phyloP scores from a whole-genome alignment of 1,140 invertebrate genomes.

The Drosophila triauraria region DNA sequence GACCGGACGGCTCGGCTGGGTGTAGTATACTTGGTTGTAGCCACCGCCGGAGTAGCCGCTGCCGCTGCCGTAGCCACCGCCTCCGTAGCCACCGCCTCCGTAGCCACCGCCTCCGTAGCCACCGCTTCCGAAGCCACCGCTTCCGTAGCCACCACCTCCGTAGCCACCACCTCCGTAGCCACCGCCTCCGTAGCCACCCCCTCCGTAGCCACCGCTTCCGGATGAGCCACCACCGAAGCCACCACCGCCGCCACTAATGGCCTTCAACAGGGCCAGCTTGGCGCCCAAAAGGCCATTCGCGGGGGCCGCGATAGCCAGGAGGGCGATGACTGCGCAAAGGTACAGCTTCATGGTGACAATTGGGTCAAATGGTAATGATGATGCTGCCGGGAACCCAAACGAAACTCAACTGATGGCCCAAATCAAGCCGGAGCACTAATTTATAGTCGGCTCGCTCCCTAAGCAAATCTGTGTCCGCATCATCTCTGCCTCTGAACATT shows the following conservation, averaged over 20 bases:
- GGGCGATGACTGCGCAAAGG: conserved; percentile 60
- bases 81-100: conserved; percentile 30
- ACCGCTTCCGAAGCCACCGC: conserved; percentile 58
- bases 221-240: conserved; percentile 26
- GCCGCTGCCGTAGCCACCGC: conserved; percentile 52
- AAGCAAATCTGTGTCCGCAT: background rate
- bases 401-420: conserved; percentile 80
- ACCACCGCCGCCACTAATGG: conserved; percentile 50
- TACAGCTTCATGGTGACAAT: conserved; percentile 61
- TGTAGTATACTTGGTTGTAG: conserved; percentile 72
- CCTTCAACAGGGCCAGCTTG: conserved; percentile 71
- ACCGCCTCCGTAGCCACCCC: conserved; percentile 23
- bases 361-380: conserved; percentile 7
- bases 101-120: conserved; percentile 49
- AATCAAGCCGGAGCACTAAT: conserved; percentile 66
- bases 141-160: conserved; percentile 40
- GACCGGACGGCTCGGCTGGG: conserved; percentile 67
- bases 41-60: conserved; percentile 56
- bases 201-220: conserved; percentile 17
- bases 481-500: background rate
- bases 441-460: conserved; percentile 64
- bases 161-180: conserved; percentile 30
- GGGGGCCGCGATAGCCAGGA: conserved; percentile 57
- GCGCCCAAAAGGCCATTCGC: conserved; percentile 67
- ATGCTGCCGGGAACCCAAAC: conserved; percentile 56